These are phyloP conservation scores for Stenoptilia bipunctidactyla DNA, from an alignment of 2,888 invertebrate genomes.

Conservation along the genomic window DNA sequence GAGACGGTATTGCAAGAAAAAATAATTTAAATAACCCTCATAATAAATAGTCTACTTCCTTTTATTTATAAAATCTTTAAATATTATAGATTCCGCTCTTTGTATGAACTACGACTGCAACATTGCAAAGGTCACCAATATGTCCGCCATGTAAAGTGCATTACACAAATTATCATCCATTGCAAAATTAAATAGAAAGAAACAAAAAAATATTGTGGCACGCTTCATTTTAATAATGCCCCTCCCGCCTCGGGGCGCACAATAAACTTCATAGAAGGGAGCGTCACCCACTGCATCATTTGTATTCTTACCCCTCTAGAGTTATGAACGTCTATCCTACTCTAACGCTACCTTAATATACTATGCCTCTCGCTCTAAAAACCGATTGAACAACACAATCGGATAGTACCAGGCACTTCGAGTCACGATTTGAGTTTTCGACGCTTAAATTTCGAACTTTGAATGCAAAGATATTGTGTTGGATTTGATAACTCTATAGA, in stretches of 20 bases:
- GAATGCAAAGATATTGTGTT: no score
- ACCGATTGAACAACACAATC: slow-evolving; percentile 38
- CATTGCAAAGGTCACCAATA: no score
- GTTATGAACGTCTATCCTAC: slow-evolving; percentile 30
- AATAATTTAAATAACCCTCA: no score
- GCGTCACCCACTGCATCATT: slow-evolving; percentile 61
- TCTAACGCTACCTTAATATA: slow-evolving; percentile 19
- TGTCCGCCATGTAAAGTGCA: slow-evolving; percentile 56
- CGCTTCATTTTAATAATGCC: slow-evolving; percentile 40
- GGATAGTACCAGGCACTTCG: slow-evolving; percentile 32
- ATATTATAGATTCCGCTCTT: no score
- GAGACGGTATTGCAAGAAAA: no score
- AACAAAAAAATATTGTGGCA: slow-evolving; percentile 56
- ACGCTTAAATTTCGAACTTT: slow-evolving; percentile 14
- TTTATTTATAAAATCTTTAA: no score
- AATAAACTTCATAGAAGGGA: slow-evolving; percentile 44
- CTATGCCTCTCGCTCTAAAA: slow-evolving; percentile 28
- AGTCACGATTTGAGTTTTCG: slow-evolving; percentile 39
- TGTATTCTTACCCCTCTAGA: slow-evolving; percentile 51
- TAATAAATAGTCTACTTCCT: no score
- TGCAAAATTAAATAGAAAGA: slow-evolving; percentile 63
- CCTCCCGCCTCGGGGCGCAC: slow-evolving; percentile 49
- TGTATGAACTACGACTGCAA: no score
- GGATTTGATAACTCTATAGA: no score
- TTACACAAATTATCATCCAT: slow-evolving; percentile 63